phyloP scores from a whole-genome alignment of 2,888 invertebrate genomes.

The Erebia palarica region DNA sequence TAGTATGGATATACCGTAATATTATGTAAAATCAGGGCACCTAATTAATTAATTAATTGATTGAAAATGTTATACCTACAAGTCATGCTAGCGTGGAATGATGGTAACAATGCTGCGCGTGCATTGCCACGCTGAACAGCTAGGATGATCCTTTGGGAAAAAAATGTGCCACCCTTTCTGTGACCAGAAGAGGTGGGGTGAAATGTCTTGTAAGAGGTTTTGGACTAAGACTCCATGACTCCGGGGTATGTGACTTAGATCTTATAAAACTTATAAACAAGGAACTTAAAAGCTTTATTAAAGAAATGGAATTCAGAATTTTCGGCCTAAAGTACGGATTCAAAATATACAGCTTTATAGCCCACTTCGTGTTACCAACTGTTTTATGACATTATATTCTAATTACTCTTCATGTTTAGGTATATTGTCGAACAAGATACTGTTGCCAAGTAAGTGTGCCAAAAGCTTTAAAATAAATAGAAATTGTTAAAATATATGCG shows the following conservation, averaged over 20 bases:
- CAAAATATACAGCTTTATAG: neutral
- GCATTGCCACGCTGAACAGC: too few relatives aligned
- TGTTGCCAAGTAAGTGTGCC: conserved; percentile 25
- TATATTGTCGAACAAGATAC: neutral
- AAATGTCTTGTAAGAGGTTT: too few relatives aligned
- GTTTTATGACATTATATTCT: neutral
- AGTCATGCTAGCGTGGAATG: too few relatives aligned
- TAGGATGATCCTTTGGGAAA: too few relatives aligned
- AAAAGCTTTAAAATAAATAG: conserved; percentile 33
- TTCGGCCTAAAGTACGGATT: neutral
- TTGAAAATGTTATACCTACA: too few relatives aligned
- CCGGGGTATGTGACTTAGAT: neutral
- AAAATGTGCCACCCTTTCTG: too few relatives aligned
- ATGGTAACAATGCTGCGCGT: too few relatives aligned
- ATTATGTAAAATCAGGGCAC: neutral
- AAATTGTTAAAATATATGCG: conserved; percentile 3
- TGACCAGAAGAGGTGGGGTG: too few relatives aligned
- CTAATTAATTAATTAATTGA: too few relatives aligned
- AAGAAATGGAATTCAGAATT: neutral
- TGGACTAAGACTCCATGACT: too few relatives aligned
- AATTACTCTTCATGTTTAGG: neutral
- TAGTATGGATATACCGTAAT: neutral
- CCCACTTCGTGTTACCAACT: neutral
- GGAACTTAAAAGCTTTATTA: neutral
- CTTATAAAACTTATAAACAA: neutral